Evolutionary conservation across 1,140 invertebrate genomes (phyloP), one percentile per base, ranked within the genome.

Genomic region (Mycetomoellerius zeteki): DNA sequence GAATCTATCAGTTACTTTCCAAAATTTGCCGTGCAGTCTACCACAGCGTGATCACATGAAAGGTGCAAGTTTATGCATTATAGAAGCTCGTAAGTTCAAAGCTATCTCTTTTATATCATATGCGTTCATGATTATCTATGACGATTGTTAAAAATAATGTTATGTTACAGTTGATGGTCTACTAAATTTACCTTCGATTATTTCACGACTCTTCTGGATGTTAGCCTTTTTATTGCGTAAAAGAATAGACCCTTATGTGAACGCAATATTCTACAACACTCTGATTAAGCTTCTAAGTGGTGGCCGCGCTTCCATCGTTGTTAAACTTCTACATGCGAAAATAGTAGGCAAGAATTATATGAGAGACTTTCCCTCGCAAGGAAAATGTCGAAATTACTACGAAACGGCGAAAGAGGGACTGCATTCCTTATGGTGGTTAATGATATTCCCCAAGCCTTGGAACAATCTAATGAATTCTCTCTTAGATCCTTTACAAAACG

Each of bases 401-500:
- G 91, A 78, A 5, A 89, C 84, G 30, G 94, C 94, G 3, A 95
- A 88, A 89, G 91, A 88, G 73, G 95, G 94, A 27, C 86, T 95
- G 50, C 87, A 94, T 67, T 90, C 89, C 67, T 88, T 95, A 24
- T 94, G 92, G 92, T 94, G 95, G 94, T 89, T 93, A 47, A 72
- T 94, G 43, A 90, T 88, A 54, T 81, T 94, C 33, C 93, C 92
- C 76, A 91, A 91, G 6, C 92, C 92, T 24, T 95, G 95, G 95
- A 92, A 85, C 56, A 92, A 91, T 90, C 30, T 95, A 3, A 94
- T 94, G 91, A 92, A 94, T 82, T 91, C 93, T 0, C 75, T 94
- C 30, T 73, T 95, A 21, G 93, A 95, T 72, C 93, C 94, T 14
- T 87, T 95, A 14, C 94, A 95, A 89, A 93, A 93, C 89, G 88